A percentile compares a stretch with the other conserved stretches of the same genome.
Conservation (phyloP, 2,888 invertebrate species). For the Plagodis dolabraria region DNA sequence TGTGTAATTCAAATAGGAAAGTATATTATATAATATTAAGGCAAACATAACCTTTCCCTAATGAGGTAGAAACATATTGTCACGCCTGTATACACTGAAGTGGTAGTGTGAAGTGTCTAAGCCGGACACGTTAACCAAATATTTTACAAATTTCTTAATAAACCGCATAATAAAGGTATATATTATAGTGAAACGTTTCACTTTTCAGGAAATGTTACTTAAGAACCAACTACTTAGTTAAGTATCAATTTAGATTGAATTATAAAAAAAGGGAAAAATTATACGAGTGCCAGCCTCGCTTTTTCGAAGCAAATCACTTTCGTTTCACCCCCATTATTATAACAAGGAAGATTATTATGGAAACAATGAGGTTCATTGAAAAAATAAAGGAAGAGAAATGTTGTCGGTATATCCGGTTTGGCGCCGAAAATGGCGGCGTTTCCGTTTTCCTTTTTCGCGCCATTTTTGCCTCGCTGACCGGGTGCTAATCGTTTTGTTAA, state of each 20-base stretch:
- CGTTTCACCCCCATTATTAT: slow-evolving; percentile 7
- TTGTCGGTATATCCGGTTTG: slow-evolving; percentile 16
- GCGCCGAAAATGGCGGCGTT: slow-evolving; percentile 15
- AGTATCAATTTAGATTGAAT: neutral
- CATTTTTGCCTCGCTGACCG: slow-evolving; percentile 3
- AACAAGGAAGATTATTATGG: slow-evolving; percentile 24
- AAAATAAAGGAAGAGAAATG: slow-evolving; percentile 23
- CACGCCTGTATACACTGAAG: too few species aligned
- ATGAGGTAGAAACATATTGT: too few species aligned
- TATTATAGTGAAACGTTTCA: too few species aligned
- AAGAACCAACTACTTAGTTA: too few species aligned
- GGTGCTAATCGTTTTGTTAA: slow-evolving; percentile 1
- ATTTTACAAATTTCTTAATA: too few species aligned
- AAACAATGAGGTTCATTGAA: slow-evolving; percentile 23
- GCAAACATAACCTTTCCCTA: too few species aligned
- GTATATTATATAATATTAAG: too few species aligned
- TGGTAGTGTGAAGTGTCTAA: too few species aligned
- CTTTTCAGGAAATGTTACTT: too few species aligned
- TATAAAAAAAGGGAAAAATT: neutral
- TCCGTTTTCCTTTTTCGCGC: slow-evolving; percentile 17
- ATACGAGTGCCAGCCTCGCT: slow-evolving; percentile 1
- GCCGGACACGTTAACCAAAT: too few species aligned
- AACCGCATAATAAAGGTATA: too few species aligned
- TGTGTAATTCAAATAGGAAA: too few species aligned
- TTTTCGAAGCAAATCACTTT: slow-evolving; percentile 1